Percentiles rank a stretch among this genome's conserved stretches.
Evolutionary conservation across 2,113 vertebrate genomes (phyloP).

Genomic region (Heliornis fulica): DNA sequence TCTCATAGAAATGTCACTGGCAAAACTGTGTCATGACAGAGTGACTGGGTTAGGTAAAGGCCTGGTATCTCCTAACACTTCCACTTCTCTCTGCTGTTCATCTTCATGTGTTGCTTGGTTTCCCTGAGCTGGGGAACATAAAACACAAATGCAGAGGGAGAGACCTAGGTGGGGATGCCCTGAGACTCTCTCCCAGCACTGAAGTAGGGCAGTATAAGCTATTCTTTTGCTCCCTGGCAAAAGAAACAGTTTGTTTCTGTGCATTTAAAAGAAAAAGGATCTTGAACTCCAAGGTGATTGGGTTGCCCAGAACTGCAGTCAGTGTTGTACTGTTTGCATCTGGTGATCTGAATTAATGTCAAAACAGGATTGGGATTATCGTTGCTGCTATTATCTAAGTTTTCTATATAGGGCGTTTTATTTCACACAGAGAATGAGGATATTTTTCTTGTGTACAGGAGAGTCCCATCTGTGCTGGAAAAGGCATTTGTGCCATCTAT

Average conservation of each 20-base stretch:
- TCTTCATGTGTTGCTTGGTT: background rate
- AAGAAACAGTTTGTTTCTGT: background rate
- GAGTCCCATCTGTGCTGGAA: background rate
- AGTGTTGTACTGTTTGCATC: background rate
- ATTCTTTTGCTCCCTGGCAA: background rate
- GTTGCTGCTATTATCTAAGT: background rate
- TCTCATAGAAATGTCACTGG: background rate
- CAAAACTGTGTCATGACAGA: background rate
- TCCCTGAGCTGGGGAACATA: background rate
- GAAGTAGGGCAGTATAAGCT: background rate
- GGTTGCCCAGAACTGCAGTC: background rate
- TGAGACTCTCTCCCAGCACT: background rate
- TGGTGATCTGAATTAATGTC: background rate
- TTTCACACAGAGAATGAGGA: background rate
- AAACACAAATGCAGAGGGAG: background rate
- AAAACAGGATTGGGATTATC: background rate
- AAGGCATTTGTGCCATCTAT: background rate
- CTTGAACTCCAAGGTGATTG: background rate
- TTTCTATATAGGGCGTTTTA: background rate
- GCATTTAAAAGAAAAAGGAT: background rate
- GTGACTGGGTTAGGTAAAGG: background rate
- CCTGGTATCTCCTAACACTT: background rate
- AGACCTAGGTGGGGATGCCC: background rate
- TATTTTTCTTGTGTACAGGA: background rate
- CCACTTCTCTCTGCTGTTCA: background rate